phyloP scores from a whole-genome alignment of 2,113 vertebrate species.

The Rhinolophus ferrumequinum region DNA sequence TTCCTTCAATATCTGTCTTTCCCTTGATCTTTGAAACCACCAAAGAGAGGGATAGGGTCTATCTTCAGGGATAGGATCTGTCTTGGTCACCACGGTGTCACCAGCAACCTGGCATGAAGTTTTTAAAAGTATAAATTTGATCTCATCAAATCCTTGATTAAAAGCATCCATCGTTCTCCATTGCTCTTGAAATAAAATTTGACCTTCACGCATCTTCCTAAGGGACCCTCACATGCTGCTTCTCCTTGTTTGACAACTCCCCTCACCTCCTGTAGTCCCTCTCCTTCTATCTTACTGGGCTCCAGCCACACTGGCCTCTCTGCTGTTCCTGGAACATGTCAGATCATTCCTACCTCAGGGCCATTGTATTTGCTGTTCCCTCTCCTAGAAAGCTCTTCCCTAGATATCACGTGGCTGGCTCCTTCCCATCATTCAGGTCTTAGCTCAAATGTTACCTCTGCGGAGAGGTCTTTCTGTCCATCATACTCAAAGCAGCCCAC shows the following conservation, averaged over 20 bases:
- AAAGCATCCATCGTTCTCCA: background rate
- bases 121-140: background rate
- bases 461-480: background rate
- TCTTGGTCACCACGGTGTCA: background rate
- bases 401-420: background rate
- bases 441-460: background rate
- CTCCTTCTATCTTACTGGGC: background rate
- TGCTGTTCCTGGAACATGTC: background rate
- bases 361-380: background rate
- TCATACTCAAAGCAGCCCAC: background rate
- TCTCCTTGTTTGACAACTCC: background rate
- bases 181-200: background rate
- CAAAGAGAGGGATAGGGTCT: background rate
- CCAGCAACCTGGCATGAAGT: background rate
- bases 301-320: background rate
- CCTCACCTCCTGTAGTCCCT: too few species aligned
- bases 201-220: background rate
- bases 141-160: background rate
- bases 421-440: background rate
- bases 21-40: background rate
- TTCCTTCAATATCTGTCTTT: background rate
- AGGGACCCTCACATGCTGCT: background rate
- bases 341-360: background rate
- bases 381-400: background rate
- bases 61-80: background rate